Conservation (phyloP, 53 echinoderm and acorn worm genomes). For the Arbacia lixula region DNA sequence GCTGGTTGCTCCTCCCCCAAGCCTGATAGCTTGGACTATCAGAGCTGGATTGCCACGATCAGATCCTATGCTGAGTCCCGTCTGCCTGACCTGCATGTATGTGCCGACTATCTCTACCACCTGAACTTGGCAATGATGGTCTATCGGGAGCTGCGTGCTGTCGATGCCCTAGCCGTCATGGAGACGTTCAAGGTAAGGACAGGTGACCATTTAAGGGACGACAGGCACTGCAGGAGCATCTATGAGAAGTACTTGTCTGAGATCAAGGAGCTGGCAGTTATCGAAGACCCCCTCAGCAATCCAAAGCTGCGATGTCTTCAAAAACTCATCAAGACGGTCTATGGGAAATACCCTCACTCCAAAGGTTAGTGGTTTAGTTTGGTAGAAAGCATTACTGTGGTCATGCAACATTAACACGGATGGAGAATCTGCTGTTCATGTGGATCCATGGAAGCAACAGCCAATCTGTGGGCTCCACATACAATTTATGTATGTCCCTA, state of each 20-base stretch:
- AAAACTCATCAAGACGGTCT: constrained; percentile 38
- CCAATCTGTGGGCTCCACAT: no score
- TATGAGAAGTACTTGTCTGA: constrained; percentile 52
- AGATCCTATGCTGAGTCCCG: constrained; percentile 42
- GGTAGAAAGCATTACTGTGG: no score
- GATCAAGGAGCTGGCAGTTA: constrained; percentile 49
- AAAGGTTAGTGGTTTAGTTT: constrained; percentile 69
- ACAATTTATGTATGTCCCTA: no score
- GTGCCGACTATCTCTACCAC: constrained; percentile 45
- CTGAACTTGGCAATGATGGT: constrained; percentile 67
- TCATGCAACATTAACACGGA: no score
- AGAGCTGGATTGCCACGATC: constrained; percentile 49
- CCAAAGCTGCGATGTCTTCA: constrained; percentile 60
- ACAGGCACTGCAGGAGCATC: constrained; percentile 30
- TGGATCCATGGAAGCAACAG: no score
- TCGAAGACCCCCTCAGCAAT: constrained; percentile 42
- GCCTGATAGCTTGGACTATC: constrained; percentile 64
- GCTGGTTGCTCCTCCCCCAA: background rate
- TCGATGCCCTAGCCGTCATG: constrained; percentile 46
- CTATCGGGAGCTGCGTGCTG: constrained; percentile 65
- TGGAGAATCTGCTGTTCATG: no score
- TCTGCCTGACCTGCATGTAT: constrained; percentile 6
- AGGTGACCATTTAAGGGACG: background rate
- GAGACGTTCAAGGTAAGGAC: constrained; percentile 39
- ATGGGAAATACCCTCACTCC: constrained; percentile 48